Evolutionary conservation across 2,888 invertebrate species (phyloP).

Genomic region (Melieria picta): DNA sequence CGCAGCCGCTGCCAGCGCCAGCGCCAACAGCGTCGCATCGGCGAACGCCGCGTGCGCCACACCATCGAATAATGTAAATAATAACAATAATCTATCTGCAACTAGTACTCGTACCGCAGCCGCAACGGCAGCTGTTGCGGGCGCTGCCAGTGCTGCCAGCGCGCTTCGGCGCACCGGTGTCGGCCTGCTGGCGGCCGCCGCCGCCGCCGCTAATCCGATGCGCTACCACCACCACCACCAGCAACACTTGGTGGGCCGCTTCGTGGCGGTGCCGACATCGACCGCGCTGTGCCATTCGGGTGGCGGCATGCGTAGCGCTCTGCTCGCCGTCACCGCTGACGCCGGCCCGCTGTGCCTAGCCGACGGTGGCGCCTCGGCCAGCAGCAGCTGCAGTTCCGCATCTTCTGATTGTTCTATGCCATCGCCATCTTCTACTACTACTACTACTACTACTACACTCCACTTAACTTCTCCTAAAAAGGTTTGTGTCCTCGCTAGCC

Average conservation of each 20-base stretch:
- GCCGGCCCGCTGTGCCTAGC: slow-evolving; percentile 49
- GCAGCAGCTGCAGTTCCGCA: slow-evolving; percentile 66
- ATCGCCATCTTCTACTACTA: slow-evolving; percentile 61
- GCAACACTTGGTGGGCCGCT: slow-evolving; percentile 25
- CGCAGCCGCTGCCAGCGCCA: slow-evolving; percentile 50
- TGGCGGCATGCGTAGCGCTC: slow-evolving; percentile 15
- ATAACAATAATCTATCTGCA: slow-evolving; percentile 65
- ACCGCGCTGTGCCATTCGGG: slow-evolving; percentile 9
- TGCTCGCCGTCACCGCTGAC: slow-evolving; percentile 23
- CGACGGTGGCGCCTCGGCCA: slow-evolving; percentile 35
- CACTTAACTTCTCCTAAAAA: slow-evolving; percentile 67
- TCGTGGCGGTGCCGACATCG: slow-evolving; percentile 30
- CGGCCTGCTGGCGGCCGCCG: slow-evolving; percentile 26
- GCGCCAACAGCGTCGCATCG: slow-evolving; percentile 29
- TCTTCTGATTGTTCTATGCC: slow-evolving; percentile 67
- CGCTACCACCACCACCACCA: slow-evolving; percentile 27
- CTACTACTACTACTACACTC: slow-evolving; percentile 49
- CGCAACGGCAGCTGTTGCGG: slow-evolving; percentile 54
- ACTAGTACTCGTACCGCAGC: slow-evolving; percentile 61
- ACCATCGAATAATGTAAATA: slow-evolving; percentile 65
- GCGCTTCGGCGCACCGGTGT: slow-evolving; percentile 27
- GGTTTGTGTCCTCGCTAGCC: slow-evolving; percentile 61
- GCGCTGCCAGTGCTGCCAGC: slow-evolving; percentile 15
- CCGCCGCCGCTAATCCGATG: background rate
- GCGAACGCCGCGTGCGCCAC: slow-evolving; percentile 47